These are phyloP conservation scores for Cheilosia variabilis DNA, from an alignment of 2,888 invertebrate species.

Conservation along the genomic window DNA sequence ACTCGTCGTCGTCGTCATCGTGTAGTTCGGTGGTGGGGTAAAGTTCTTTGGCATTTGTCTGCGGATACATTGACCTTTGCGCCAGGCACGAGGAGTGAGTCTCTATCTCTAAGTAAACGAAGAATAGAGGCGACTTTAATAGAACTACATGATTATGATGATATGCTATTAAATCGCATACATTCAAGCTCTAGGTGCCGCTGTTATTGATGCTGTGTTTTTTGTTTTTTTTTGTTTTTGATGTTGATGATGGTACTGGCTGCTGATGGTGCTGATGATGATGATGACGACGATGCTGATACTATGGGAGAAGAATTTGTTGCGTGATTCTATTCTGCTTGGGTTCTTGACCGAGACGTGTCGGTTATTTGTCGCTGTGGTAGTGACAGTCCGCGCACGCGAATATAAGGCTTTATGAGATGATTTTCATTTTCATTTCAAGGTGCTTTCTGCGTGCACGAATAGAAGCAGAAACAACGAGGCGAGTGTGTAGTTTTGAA, in stretches of 20 bases:
- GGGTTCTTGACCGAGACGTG: slow-evolving; percentile 45
- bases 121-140: slow-evolving; percentile 53
- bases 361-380: background rate
- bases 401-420: slow-evolving; percentile 56
- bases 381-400: slow-evolving; percentile 25
- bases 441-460: slow-evolving; percentile 61
- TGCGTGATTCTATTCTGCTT: slow-evolving; percentile 34
- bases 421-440: slow-evolving; percentile 77
- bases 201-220: background rate
- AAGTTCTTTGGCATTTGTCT: slow-evolving; percentile 46
- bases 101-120: slow-evolving; percentile 3
- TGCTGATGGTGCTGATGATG: slow-evolving; percentile 9
- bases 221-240: no score
- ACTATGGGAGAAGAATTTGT: slow-evolving; percentile 40
- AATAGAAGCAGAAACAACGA: slow-evolving; percentile 32
- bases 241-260: slow-evolving; percentile 29
- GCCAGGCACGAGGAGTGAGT: slow-evolving; percentile 25
- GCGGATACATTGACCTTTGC: slow-evolving; percentile 64
- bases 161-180: slow-evolving; percentile 29
- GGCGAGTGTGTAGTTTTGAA: slow-evolving; percentile 26
- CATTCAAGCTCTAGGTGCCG: slow-evolving; percentile 27
- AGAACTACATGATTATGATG: slow-evolving; percentile 49
- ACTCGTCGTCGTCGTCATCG: slow-evolving; percentile 33
- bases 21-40: slow-evolving; percentile 42
- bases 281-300: slow-evolving; percentile 32